Evolutionary conservation across 2,888 invertebrate species (phyloP).

Genomic region (Ischnus inquisitorius): DNA sequence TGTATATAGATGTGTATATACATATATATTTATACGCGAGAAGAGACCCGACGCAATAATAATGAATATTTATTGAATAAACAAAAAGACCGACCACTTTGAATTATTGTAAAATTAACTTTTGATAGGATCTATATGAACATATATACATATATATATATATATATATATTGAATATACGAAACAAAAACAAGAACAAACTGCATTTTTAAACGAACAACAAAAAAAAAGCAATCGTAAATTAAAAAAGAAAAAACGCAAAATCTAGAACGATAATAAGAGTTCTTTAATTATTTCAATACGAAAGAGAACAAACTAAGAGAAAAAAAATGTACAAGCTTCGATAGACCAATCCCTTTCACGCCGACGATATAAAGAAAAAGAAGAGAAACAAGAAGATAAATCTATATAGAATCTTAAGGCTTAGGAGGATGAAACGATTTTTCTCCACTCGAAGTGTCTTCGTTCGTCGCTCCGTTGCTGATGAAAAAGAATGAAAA

Average conservation of each 20-base stretch:
- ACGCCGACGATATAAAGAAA: conserved; percentile 54
- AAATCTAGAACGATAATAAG: conserved; percentile 54
- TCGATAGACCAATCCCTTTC: conserved; percentile 69
- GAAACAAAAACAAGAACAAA: conserved; percentile 26
- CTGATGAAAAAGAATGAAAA: conserved; percentile 58
- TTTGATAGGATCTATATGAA: conserved; percentile 71
- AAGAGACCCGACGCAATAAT: conserved; percentile 60
- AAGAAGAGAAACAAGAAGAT: conserved; percentile 29
- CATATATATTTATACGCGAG: conserved; percentile 23
- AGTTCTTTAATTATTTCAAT: conserved; percentile 41
- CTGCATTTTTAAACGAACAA: conserved; percentile 52
- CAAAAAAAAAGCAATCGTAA: conserved; percentile 50
- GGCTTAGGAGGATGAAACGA: conserved; percentile 58
- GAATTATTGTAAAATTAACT: conserved; percentile 68
- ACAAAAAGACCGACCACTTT: conserved; percentile 71
- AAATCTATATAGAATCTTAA: conserved; percentile 55
- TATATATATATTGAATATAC: conserved; percentile 49
- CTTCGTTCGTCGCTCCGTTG: conserved; percentile 64
- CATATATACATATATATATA: conserved; percentile 60
- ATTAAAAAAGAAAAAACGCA: conserved; percentile 23
- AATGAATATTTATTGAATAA: conserved; percentile 60
- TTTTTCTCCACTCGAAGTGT: conserved; percentile 68
- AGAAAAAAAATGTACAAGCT: conserved; percentile 68
- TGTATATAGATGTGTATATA: conserved; percentile 23
- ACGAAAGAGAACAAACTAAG: conserved; percentile 34